Percentiles rank a stretch among this genome's conserved stretches.
These are phyloP conservation scores for Sebastes baramenuke DNA, from an alignment of 2,797 vertebrate genomes.

Conservation along the genomic window DNA sequence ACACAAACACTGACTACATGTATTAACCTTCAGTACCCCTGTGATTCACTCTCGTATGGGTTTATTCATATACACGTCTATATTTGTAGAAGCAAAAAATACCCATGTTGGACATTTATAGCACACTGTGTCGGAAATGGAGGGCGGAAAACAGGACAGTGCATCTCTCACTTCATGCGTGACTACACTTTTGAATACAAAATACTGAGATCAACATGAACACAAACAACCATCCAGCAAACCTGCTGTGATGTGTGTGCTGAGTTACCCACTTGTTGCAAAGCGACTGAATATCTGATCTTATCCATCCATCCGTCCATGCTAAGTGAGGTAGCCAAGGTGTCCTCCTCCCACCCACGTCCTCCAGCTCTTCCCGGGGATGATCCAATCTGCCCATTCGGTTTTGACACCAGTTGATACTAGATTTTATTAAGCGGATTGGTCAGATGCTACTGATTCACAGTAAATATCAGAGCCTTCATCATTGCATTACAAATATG, in stretches of 20 bases:
- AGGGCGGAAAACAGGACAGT: not conserved
- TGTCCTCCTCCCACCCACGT: not conserved
- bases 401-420: not conserved
- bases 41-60: not conserved
- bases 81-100: not conserved
- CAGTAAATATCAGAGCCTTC: not conserved
- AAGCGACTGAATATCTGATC: not conserved
- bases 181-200: not conserved
- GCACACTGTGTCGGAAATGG: not conserved
- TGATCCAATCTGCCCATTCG: not conserved
- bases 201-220: not conserved
- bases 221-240: not conserved
- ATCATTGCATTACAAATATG: not conserved
- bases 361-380: not conserved
- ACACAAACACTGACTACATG: not conserved
- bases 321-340: not conserved
- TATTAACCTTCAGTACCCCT: conserved; percentile 7
- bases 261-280: not conserved
- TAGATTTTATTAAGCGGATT: not conserved
- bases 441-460: not conserved
- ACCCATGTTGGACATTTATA: not conserved
- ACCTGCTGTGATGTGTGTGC: not conserved
- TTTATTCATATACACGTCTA: not conserved
- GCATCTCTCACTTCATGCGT: not conserved
- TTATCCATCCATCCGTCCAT: not conserved